Base-by-base conservation (phyloP, 2,113 vertebrate genomes). In the Grammatotria lemairii region DNA sequence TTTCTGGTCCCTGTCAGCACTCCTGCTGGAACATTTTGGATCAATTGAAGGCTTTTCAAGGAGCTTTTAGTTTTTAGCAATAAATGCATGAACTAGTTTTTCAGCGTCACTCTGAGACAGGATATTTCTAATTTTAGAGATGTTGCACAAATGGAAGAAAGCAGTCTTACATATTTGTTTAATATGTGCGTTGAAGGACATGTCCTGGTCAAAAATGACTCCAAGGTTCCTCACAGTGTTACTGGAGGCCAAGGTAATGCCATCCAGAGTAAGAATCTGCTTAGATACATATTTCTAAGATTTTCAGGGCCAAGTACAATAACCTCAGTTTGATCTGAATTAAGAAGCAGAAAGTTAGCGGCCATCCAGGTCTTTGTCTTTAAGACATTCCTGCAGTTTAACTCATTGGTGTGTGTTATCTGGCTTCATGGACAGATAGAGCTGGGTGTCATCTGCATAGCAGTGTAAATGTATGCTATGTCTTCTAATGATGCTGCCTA, bases 241-340 rank as follows among this genome's bases (percentile, higher is more conserved):
- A 13, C 53, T 55, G 53, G 21, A 23, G 53, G 53, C 6, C 53
- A 23, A 55, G 21, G 6, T 55, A 55, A 55, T 4, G 21, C 53
- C 21, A 55, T 55, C 21, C 53, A 55, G 53, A 7, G 53, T 0
- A 23, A 23, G 21, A 23, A 23, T 23, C 21, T 23, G 53, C 0
- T 55, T 23, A 55, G 21, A 55, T 1, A 55, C 21, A 55, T 7
- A 55, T 55, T 55, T 55, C 21, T 55, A 55, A 7, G 53, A 0
- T 23, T 55, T 55, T 55, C 53, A 55, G 10, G 0, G 6, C n/a
- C 4, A 11, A 55, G 53, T 23, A 55, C 53, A 55, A 55, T 23
- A 0, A 55, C 21, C 21, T 55, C 53, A 55, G 21, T 23, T 55
- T 23, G 0, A 55, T 55, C 53, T 55, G 53, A 3, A 0, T 8